These are phyloP conservation scores for Lycodopsis pacificus DNA, from an alignment of 2,797 vertebrate genomes.

Conservation along the genomic window DNA sequence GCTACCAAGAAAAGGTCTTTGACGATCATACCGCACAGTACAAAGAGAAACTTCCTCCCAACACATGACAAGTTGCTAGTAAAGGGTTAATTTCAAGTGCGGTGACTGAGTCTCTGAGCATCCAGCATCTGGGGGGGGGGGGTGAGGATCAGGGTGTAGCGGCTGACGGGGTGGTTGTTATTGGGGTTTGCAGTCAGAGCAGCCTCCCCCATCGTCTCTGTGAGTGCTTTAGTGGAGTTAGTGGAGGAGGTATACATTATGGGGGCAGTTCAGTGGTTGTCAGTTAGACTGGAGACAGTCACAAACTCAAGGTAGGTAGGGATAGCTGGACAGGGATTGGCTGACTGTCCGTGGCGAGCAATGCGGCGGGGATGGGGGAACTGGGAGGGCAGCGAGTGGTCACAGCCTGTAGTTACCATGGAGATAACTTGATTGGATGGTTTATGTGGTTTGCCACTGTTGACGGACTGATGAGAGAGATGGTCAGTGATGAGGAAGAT, in stretches of 20 bases:
- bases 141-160: constrained; percentile 22
- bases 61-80: constrained; percentile 68
- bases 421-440: constrained; percentile 66
- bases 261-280: constrained; percentile 62
- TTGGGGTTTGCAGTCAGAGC: constrained; percentile 58
- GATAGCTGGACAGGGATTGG: constrained; percentile 48
- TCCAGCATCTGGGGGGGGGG: constrained; percentile 66
- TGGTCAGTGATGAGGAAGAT: constrained; percentile 68
- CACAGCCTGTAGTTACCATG: constrained; percentile 71
- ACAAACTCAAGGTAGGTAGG: constrained; percentile 46
- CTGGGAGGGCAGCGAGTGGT: constrained; percentile 60
- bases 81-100: constrained; percentile 75
- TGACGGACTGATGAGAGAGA: constrained; percentile 54
- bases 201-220: constrained; percentile 74
- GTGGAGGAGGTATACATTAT: constrained; percentile 73
- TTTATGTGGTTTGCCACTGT: constrained; percentile 57
- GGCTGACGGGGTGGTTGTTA: constrained; percentile 33
- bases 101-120: constrained; percentile 75
- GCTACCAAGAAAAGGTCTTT: constrained; percentile 75
- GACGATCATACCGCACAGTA: constrained; percentile 67
- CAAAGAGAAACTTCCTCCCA: constrained; percentile 65
- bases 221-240: constrained; percentile 88
- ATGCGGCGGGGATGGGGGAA: constrained; percentile 36
- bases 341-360: constrained; percentile 49
- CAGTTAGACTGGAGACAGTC: constrained; percentile 54